Evolutionary conservation across 2,888 invertebrate species (phyloP), one percentile per base, ranked within the genome.

Genomic region (Chironomus tentans): DNA sequence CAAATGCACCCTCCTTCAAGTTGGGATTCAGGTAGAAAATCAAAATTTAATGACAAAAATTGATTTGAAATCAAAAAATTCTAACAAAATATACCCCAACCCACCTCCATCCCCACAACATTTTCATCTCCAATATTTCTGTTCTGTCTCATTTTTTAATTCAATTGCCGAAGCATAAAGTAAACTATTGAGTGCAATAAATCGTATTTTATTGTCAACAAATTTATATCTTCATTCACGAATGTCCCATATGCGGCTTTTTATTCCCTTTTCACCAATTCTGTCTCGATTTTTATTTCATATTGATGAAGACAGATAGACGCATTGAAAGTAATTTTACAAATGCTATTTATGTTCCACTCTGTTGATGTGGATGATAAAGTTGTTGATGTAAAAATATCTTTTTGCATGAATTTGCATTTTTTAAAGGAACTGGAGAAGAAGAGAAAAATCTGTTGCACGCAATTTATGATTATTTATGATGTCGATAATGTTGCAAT

Each of bases 381-480:
- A 56, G 18, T 56, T 68, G 50, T 50, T 50, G 50, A 38, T 38
- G 7, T 38, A 38, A 28, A 28, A 28, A 2, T 38, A 2, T 38
- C 10, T 38, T 38, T 38, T 38, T n/a, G 22, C 15, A 56, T 22
- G 24, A 68, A 68, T 68, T 68, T 68, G 24, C 68, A 68, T 68
- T n/a, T 38, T 28, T 38, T 10, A 10, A 38, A 38, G 38, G 38
- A 38, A 38, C 10, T 38, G 38, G 10, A 38, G 1, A 5, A 13
- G 6, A 3, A 12, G 2, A 38, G 10, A 2, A 68, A 68, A 68
- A 68, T 68, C 21, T 68, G 68, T 68, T 68, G 68, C 68, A 68
- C 68, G 68, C 68, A 68, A 68, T 68, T 68, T 68, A 24, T 68
- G 68, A 68, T 68, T 68, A 68, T 68, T 68, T 68, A 68, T 68